These are phyloP conservation scores for Antigone vipio DNA, from an alignment of 2,113 vertebrate species.

Conservation along the genomic window DNA sequence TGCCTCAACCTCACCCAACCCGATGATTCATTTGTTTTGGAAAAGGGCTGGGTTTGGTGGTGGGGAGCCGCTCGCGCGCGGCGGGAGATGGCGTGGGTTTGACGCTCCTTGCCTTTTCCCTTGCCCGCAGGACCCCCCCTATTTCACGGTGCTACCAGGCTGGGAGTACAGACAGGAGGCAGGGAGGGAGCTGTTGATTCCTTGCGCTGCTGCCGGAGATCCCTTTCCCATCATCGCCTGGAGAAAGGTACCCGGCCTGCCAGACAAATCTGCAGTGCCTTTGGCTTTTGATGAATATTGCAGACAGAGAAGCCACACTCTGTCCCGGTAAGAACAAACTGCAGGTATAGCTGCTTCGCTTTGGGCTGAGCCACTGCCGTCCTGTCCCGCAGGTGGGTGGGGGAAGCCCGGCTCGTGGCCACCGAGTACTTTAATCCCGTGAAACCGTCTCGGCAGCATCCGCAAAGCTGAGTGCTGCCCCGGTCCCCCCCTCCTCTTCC, in stretches of 20 bases:
- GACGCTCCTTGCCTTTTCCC: background rate
- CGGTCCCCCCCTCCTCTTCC: background rate
- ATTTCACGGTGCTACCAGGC: constrained; percentile 99
- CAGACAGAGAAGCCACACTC: constrained; percentile 72
- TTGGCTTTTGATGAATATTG: constrained; percentile 74
- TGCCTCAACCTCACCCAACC: background rate
- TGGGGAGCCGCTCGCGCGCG: rapidly evolving
- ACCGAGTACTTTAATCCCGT: background rate
- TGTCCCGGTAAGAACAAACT: constrained; percentile 72
- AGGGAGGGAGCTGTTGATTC: constrained; percentile 96
- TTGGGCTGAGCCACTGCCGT: constrained; percentile 66
- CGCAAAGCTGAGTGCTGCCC: constrained; percentile 17
- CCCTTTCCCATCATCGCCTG: constrained; percentile 95
- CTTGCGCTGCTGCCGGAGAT: constrained; percentile 96
- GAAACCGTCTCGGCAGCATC: constrained; percentile 8
- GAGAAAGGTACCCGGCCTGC: constrained; percentile 90
- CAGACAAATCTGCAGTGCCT: constrained; percentile 74
- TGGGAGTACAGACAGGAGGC: constrained; percentile 99
- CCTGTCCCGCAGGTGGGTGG: constrained; percentile 68
- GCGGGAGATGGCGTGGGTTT: background rate
- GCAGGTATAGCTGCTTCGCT: constrained; percentile 71
- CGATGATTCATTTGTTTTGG: background rate
- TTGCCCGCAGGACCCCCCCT: constrained; percentile 90
- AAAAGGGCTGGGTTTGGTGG: background rate
- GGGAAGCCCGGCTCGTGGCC: constrained; percentile 46